A percentile compares a stretch with the other conserved stretches of the same genome.
Conservation (phyloP, 2,113 vertebrate species). For the Sapajus apella region DNA sequence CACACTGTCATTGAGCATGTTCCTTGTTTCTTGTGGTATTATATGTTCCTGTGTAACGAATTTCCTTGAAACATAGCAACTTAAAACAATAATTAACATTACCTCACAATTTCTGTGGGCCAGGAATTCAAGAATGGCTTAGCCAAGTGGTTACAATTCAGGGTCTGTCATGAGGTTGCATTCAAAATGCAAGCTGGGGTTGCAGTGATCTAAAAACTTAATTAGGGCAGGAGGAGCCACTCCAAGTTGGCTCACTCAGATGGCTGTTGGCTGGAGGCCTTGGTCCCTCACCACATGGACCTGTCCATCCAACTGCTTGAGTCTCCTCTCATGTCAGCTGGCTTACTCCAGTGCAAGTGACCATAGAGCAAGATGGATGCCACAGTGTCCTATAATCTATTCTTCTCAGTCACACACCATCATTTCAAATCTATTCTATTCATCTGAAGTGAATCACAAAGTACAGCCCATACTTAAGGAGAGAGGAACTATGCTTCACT, state of each 20-base stretch:
- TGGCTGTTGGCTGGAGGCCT: neutral
- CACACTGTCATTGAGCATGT: neutral
- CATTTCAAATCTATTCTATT: neutral
- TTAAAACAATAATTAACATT: neutral
- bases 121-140: neutral
- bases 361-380: neutral
- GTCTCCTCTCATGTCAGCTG: neutral
- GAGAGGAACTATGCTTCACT: neutral
- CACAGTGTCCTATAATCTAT: neutral
- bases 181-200: neutral
- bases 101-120: neutral
- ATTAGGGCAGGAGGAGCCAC: neutral
- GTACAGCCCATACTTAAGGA: neutral
- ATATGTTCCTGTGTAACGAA: neutral
- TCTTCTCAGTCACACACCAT: neutral
- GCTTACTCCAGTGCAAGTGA: neutral
- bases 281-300: neutral
- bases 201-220: neutral
- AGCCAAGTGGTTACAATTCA: neutral
- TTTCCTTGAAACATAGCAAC: neutral
- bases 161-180: neutral
- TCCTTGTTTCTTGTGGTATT: neutral
- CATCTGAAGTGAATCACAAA: neutral
- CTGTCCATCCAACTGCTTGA: neutral
- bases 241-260: neutral